phyloP scores from a whole-genome alignment of 1,140 invertebrate genomes.

The Pseudobourletiella spinata region DNA sequence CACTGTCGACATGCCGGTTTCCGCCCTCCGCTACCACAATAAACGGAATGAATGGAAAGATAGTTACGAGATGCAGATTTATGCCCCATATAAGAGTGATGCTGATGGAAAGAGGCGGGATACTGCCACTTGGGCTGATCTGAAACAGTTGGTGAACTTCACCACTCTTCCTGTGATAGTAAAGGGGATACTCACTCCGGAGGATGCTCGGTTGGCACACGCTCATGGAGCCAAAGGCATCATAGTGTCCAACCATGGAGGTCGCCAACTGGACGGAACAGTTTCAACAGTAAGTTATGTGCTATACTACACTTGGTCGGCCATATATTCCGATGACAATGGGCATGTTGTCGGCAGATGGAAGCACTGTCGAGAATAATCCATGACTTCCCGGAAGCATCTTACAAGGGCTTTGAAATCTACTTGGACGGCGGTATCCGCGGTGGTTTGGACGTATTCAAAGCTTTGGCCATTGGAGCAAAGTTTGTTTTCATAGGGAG shows the following conservation, averaged over 20 bases:
- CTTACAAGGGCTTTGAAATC: slow-evolving; percentile 26
- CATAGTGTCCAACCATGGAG: slow-evolving; percentile 56
- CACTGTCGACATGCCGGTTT: slow-evolving; percentile 78
- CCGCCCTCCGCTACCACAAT: slow-evolving; percentile 70
- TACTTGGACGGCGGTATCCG: slow-evolving; percentile 40
- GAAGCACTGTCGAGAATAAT: slow-evolving; percentile 30
- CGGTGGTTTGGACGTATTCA: slow-evolving; percentile 47
- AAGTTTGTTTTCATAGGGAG: slow-evolving; percentile 49
- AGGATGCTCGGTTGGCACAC: slow-evolving; percentile 69
- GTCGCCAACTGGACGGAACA: slow-evolving; percentile 12
- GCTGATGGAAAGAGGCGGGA: slow-evolving; percentile 23
- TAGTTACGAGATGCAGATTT: neutral
- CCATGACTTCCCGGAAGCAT: slow-evolving; percentile 18
- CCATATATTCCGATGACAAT: too few species aligned
- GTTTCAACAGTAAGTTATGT: slow-evolving; percentile 3
- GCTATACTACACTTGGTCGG: neutral
- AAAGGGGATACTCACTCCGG: slow-evolving; percentile 78
- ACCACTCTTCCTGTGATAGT: slow-evolving; percentile 73
- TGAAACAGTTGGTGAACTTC: slow-evolving; percentile 36
- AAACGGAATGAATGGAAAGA: slow-evolving; percentile 46
- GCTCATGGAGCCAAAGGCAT: slow-evolving; percentile 65
- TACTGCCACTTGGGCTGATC: slow-evolving; percentile 43
- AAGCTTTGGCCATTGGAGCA: slow-evolving; percentile 47
- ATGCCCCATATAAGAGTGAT: neutral
- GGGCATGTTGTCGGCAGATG: too few species aligned